Conservation (phyloP, 2,113 vertebrate species). For the Ctenomys sociabilis region DNA sequence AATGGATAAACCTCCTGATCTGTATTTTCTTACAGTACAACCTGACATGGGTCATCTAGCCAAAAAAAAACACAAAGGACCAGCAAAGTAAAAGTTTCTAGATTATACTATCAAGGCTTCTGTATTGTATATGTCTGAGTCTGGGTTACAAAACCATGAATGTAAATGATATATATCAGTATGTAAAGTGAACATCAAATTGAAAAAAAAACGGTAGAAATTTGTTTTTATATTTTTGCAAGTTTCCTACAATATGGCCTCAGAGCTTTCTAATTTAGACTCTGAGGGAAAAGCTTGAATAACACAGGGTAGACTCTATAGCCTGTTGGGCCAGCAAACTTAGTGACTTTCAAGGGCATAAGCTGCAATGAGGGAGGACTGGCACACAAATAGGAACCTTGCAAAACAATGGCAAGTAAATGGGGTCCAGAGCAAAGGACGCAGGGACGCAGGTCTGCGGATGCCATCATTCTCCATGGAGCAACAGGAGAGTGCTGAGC, state of each 20-base stretch:
- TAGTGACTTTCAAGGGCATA: not conserved
- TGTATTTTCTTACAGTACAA: not conserved
- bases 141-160: not conserved
- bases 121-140: not conserved
- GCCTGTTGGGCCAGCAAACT: slow-evolving; percentile 29
- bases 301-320: slow-evolving; percentile 17
- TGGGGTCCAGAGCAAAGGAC: not conserved
- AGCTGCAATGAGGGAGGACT: not conserved
- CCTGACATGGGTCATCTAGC: not conserved
- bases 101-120: not conserved
- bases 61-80: not conserved
- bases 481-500: slow-evolving; percentile 17
- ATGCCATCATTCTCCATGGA: not conserved
- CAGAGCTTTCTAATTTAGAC: not conserved
- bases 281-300: not conserved
- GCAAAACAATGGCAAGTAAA: not conserved
- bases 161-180: not conserved
- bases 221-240: slow-evolving; percentile 29
- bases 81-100: not conserved
- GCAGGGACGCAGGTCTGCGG: not conserved
- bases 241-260: slow-evolving; percentile 2
- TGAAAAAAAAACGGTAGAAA: not conserved
- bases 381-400: slow-evolving; percentile 28
- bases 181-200: not conserved
- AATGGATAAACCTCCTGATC: not conserved